Evolutionary conservation across 2,797 vertebrate species (phyloP).

Genomic region (Chlorospingus flavigularis): DNA sequence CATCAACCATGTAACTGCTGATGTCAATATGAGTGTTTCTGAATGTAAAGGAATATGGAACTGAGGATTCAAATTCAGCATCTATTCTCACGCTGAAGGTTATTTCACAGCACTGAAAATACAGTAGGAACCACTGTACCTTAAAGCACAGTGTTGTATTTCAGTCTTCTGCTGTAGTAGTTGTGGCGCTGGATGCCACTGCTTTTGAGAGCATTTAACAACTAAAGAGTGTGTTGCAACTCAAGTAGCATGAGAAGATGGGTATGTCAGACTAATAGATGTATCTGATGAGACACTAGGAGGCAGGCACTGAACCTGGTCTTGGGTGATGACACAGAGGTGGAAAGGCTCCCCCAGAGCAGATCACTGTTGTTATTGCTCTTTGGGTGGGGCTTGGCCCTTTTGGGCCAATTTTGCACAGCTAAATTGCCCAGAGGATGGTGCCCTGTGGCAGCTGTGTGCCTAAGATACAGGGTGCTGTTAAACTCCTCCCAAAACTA

Average conservation of each 20-base stretch:
- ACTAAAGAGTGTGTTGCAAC: neutral
- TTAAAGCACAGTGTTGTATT: neutral
- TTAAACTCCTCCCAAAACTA: neutral
- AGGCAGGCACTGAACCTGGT: neutral
- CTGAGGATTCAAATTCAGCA: neutral
- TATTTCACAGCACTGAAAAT: neutral
- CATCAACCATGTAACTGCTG: rapidly evolving
- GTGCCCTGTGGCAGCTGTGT: rapidly evolving
- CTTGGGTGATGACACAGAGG: neutral
- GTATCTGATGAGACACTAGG: neutral
- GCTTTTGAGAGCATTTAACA: neutral
- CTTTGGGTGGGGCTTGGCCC: rapidly evolving
- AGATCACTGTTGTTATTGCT: rapidly evolving
- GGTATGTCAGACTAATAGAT: neutral
- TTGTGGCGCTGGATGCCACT: neutral
- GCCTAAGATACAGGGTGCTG: neutral
- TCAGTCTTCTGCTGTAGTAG: neutral
- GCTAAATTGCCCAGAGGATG: neutral
- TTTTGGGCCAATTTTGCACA: neutral
- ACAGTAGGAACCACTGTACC: neutral
- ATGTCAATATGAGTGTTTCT: neutral
- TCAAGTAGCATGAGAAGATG: neutral
- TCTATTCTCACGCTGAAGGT: rapidly evolving
- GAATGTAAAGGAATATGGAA: neutral
- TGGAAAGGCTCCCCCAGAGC: neutral